phyloP scores from a whole-genome alignment of 1,140 invertebrate species.

The Panulirus ornatus region DNA sequence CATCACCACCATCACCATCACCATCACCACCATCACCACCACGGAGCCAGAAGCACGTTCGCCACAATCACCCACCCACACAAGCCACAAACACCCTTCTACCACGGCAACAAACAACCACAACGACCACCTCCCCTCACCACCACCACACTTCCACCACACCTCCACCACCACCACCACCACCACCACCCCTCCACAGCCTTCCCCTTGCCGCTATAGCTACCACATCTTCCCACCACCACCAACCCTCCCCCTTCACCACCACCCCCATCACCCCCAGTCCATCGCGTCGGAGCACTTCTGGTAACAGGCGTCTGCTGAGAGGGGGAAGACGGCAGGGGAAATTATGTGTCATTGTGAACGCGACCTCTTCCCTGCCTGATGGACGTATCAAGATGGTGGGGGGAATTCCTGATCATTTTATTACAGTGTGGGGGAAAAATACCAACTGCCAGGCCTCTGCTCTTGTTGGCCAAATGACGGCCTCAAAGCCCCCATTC shows the following conservation, averaged over 20 bases:
- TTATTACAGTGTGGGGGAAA: conserved; percentile 39
- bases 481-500: neutral
- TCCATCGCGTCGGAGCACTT: neutral
- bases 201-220: neutral
- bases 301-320: neutral
- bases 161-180: neutral
- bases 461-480: neutral
- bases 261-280: neutral
- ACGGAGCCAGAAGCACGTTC: too few species aligned
- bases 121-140: neutral
- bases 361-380: conserved; percentile 29
- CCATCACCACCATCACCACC: too few species aligned
- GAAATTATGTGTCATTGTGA: conserved; percentile 60
- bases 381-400: conserved; percentile 50
- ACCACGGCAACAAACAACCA: neutral
- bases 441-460: neutral
- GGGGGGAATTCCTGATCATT: conserved; percentile 53
- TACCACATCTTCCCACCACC: neutral
- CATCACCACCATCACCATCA: too few species aligned
- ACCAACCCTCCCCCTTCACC: neutral
- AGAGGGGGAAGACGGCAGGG: conserved; percentile 34
- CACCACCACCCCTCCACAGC: neutral
- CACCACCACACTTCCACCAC: neutral
- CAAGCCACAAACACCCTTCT: too few species aligned
- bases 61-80: too few species aligned